Percentiles rank a stretch among this genome's conserved stretches.
Conservation (phyloP, 2,797 vertebrate species). For the Siniperca obscura region DNA sequence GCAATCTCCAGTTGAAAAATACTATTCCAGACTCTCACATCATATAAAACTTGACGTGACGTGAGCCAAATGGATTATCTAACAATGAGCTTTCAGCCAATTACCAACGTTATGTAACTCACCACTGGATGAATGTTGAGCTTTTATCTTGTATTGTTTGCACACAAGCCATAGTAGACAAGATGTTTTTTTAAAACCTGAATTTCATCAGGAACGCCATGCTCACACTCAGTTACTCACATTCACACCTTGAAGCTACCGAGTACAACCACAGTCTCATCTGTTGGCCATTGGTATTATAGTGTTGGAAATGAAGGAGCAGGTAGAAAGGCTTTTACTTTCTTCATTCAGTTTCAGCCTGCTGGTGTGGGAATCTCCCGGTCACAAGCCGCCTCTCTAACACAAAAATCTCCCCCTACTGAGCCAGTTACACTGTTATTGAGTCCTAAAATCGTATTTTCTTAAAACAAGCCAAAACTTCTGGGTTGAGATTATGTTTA, state of each 20-base stretch:
- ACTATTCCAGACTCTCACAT: conserved; percentile 39
- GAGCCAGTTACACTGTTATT: background rate
- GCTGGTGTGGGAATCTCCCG: background rate
- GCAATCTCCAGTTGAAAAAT: conserved; percentile 15
- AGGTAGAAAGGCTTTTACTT: background rate
- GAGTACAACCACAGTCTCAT: background rate
- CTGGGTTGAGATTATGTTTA: background rate
- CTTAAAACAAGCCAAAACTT: background rate
- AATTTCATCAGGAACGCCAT: background rate
- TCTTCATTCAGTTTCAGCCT: background rate
- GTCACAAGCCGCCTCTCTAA: background rate
- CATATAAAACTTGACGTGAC: conserved; percentile 38
- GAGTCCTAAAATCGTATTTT: background rate
- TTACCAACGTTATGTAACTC: conserved; percentile 29
- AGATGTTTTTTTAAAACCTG: background rate
- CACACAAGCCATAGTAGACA: background rate
- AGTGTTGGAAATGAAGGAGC: background rate
- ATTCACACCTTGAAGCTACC: conserved; percentile 9
- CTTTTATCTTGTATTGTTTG: background rate
- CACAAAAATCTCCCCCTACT: background rate
- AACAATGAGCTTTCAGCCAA: conserved; percentile 19
- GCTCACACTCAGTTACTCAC: background rate
- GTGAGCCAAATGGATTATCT: conserved; percentile 30
- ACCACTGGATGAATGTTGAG: background rate
- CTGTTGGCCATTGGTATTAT: background rate